phyloP scores from a whole-genome alignment of 1,140 invertebrate species.

The Saccostrea echinata region DNA sequence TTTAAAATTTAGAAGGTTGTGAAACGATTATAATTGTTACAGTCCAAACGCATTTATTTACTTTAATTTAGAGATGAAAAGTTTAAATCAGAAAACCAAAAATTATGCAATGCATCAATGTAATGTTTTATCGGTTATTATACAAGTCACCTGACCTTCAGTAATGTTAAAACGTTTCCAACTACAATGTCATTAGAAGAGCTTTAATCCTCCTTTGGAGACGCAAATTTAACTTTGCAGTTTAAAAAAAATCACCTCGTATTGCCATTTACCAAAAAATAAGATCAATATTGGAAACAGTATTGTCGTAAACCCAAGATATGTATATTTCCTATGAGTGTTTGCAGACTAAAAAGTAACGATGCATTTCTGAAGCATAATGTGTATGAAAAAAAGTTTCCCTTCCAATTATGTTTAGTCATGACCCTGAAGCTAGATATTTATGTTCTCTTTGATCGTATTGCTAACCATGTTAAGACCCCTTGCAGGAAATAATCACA shows the following conservation, averaged over 20 bases:
- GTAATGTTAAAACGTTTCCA: not conserved
- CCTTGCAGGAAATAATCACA: not conserved
- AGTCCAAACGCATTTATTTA: too few relatives aligned
- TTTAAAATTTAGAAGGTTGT: too few relatives aligned
- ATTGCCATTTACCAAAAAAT: not conserved
- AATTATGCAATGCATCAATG: too few relatives aligned
- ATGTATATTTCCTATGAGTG: not conserved
- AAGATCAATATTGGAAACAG: not conserved
- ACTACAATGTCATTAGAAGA: not conserved
- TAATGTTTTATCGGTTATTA: not conserved
- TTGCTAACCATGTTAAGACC: not conserved
- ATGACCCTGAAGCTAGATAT: not conserved
- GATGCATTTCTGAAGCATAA: not conserved
- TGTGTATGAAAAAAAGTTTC: not conserved
- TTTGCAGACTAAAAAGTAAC: not conserved
- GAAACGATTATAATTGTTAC: too few relatives aligned
- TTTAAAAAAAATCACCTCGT: not conserved
- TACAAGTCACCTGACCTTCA: not conserved
- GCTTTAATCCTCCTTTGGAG: not conserved
- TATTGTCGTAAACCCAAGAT: not conserved
- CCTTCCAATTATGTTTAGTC: conserved; percentile 17
- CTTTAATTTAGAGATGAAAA: too few relatives aligned
- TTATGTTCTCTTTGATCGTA: not conserved
- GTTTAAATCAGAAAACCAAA: too few relatives aligned
- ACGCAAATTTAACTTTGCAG: not conserved